Evolutionary conservation across 2,888 invertebrate species (phyloP).

Genomic region (Oligia fasciuncula): DNA sequence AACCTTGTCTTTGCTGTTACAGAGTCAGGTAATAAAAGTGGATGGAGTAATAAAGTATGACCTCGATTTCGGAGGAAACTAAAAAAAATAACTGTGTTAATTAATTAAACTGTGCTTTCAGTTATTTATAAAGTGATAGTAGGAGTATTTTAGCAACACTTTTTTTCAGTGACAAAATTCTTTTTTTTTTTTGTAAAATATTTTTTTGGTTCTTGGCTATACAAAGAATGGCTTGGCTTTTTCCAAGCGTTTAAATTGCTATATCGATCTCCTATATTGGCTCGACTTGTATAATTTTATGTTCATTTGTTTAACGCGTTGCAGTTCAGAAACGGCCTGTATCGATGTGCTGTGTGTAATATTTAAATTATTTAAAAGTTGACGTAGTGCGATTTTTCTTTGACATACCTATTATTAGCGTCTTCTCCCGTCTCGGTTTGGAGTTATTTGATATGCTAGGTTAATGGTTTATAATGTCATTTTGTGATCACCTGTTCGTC

Average conservation of each 20-base stretch:
- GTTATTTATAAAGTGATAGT: neutral
- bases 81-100: neutral
- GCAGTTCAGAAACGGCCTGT: neutral
- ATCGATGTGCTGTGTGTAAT: neutral
- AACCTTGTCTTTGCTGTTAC: neutral
- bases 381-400: neutral
- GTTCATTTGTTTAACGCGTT: neutral
- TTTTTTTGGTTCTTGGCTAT: neutral
- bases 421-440: constrained; percentile 18
- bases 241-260: neutral
- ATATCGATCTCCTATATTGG: neutral
- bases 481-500: neutral
- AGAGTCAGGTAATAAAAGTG: neutral
- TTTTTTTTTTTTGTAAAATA: neutral
- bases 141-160: neutral
- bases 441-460: constrained; percentile 11
- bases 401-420: constrained; percentile 8
- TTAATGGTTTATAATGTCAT: neutral
- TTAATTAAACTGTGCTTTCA: neutral
- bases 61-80: neutral
- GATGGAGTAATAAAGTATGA: neutral
- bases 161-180: neutral
- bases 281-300: too few species aligned
- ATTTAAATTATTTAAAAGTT: neutral
- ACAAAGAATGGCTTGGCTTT: neutral